Evolutionary conservation across 2,797 vertebrate genomes (phyloP).

Genomic region (Pangasius krempfi): DNA sequence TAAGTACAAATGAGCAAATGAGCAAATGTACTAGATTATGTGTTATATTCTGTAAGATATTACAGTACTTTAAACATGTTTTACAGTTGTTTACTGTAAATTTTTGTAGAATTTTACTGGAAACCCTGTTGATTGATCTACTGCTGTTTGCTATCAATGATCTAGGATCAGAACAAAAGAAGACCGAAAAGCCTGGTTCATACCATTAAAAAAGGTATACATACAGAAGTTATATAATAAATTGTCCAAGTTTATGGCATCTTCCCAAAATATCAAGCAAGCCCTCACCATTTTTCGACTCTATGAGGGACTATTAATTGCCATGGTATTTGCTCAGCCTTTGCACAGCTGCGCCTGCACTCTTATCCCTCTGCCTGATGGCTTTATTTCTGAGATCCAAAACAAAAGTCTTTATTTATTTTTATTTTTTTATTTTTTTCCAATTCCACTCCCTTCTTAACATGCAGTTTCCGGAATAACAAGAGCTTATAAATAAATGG

Average conservation of each 20-base stretch:
- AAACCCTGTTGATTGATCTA: not conserved
- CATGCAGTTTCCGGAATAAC: conserved; percentile 75
- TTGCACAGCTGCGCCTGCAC: conserved; percentile 6
- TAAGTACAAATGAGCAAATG: not conserved
- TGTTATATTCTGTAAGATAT: not conserved
- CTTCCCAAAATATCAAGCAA: not conserved
- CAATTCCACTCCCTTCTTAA: conserved; percentile 59
- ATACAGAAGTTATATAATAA: not conserved
- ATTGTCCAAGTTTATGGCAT: not conserved
- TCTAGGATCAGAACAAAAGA: not conserved
- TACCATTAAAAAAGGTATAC: not conserved
- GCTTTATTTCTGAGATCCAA: conserved; percentile 28
- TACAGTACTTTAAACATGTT: not conserved
- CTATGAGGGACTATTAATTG: not conserved
- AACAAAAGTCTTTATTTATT: conserved; percentile 65
- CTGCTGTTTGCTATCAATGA: not conserved
- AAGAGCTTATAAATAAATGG: conserved; percentile 76
- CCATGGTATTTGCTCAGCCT: conserved; percentile 10
- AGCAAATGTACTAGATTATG: not conserved
- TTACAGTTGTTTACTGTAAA: not conserved
- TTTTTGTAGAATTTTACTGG: not conserved
- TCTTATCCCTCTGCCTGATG: not conserved
- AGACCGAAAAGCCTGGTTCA: not conserved
- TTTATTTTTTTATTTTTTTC: not conserved
- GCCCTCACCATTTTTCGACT: too few species aligned